phyloP scores from a whole-genome alignment of 2,888 invertebrate species.

The Atherix ibis region DNA sequence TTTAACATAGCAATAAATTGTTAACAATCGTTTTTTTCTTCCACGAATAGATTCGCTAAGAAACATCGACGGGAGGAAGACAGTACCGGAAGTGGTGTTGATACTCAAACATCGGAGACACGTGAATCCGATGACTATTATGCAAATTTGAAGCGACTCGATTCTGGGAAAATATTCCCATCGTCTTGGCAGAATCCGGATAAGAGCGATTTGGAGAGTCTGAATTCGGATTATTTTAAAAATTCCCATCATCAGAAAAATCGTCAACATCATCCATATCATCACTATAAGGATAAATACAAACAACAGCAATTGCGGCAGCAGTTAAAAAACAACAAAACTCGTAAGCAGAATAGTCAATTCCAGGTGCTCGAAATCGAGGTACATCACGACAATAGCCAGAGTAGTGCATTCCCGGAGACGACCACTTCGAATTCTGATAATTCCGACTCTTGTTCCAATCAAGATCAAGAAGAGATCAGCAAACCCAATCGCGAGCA shows the following conservation, averaged over 20 bases:
- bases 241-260: conserved; percentile 30
- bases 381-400: conserved; percentile 21
- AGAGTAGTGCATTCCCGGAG: conserved; percentile 26
- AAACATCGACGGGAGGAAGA: conserved; percentile 9
- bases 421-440: conserved; percentile 30
- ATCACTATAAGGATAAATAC: conserved; percentile 6
- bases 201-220: conserved; percentile 33
- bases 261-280: conserved; percentile 17
- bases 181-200: conserved; percentile 23
- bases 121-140: conserved; percentile 30
- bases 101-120: conserved; percentile 15
- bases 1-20: too few relatives aligned
- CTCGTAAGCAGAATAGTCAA: conserved; percentile 13
- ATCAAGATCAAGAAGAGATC: conserved; percentile 21
- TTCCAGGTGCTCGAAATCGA: conserved; percentile 11
- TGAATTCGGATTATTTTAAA: conserved; percentile 33
- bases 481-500: too few relatives aligned
- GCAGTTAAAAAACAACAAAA: too few relatives aligned
- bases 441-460: conserved; percentile 24
- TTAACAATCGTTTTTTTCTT: neutral
- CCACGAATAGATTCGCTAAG: conserved; percentile 5
- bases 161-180: conserved; percentile 16
- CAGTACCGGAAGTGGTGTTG: conserved; percentile 14
- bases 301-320: too few relatives aligned
- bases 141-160: conserved; percentile 30